phyloP scores from a whole-genome alignment of 2,797 vertebrate genomes.

The Echiichthys vipera region DNA sequence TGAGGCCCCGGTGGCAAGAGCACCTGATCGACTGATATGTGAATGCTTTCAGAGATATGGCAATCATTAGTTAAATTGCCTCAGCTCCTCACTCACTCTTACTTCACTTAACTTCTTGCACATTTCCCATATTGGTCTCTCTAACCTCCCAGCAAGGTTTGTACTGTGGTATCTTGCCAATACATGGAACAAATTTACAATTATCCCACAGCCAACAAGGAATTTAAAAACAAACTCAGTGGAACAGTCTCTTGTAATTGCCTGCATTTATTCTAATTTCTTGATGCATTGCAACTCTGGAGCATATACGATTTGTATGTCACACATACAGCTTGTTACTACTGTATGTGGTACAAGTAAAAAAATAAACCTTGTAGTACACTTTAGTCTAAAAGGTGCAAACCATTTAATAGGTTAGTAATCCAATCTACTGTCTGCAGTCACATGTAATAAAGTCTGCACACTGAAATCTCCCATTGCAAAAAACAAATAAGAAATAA shows the following conservation, averaged over 20 bases:
- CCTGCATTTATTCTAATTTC: neutral
- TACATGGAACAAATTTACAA: constrained; percentile 24
- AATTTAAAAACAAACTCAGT: constrained; percentile 27
- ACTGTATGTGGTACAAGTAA: neutral
- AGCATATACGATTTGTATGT: no score
- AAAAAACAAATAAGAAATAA: constrained; percentile 29
- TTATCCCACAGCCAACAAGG: constrained; percentile 3
- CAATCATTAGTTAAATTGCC: constrained; percentile 72
- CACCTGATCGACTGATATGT: constrained; percentile 63
- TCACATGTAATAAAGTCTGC: constrained; percentile 1
- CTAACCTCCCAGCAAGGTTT: constrained; percentile 22
- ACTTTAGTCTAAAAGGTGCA: constrained; percentile 15
- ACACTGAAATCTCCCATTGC: neutral
- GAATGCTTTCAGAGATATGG: constrained; percentile 63
- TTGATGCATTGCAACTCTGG: neutral
- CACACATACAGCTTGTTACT: neutral
- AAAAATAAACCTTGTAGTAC: neutral
- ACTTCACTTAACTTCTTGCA: constrained; percentile 52
- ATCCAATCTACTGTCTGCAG: neutral
- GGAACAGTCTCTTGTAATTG: neutral
- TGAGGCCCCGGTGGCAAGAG: constrained; percentile 42
- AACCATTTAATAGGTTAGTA: constrained; percentile 2
- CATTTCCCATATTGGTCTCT: constrained; percentile 30
- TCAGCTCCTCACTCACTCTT: constrained; percentile 52
- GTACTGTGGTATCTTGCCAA: constrained; percentile 25